These are phyloP conservation scores for Epirrhoe alternata DNA, from an alignment of 2,888 invertebrate genomes.

Conservation along the genomic window DNA sequence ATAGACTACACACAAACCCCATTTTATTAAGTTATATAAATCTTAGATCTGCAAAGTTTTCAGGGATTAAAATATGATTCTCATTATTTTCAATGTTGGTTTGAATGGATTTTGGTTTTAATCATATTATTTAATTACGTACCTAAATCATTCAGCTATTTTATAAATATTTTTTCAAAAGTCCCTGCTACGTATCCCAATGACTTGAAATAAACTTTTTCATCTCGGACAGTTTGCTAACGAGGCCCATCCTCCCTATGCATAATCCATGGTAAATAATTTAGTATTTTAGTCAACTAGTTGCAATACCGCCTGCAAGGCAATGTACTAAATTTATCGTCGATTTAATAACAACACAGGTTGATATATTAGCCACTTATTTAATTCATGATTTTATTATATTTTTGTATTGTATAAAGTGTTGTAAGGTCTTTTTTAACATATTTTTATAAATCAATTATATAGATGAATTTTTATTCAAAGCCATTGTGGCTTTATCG, in stretches of 20 bases:
- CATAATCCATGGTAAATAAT: slow-evolving; percentile 50
- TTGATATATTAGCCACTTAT: slow-evolving; percentile 64
- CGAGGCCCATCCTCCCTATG: slow-evolving; percentile 11
- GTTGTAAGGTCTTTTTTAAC: slow-evolving; percentile 54
- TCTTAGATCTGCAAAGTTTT: too few species aligned
- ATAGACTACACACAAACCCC: slow-evolving; percentile 4
- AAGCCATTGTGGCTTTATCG: slow-evolving; percentile 50
- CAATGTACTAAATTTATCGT: slow-evolving; percentile 48
- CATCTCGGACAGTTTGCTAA: slow-evolving; percentile 4
- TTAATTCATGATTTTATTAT: slow-evolving; percentile 69
- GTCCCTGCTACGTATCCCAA: background rate
- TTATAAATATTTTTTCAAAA: background rate
- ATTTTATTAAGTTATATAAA: background rate
- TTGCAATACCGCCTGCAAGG: slow-evolving; percentile 82
- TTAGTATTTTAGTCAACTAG: slow-evolving; percentile 70
- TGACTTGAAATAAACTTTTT: background rate
- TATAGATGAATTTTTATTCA: slow-evolving; percentile 55
- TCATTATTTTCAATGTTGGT: background rate
- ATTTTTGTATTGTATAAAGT: slow-evolving; percentile 69
- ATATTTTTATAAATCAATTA: slow-evolving; percentile 61
- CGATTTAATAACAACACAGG: slow-evolving; percentile 45
- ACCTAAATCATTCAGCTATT: background rate
- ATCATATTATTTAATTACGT: background rate
- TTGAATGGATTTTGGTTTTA: background rate
- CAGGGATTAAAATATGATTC: background rate